Percentiles rank a stretch among this genome's conserved stretches.
Evolutionary conservation across 2,888 invertebrate genomes (phyloP).

Genomic region (Lasioglossum villosulum): DNA sequence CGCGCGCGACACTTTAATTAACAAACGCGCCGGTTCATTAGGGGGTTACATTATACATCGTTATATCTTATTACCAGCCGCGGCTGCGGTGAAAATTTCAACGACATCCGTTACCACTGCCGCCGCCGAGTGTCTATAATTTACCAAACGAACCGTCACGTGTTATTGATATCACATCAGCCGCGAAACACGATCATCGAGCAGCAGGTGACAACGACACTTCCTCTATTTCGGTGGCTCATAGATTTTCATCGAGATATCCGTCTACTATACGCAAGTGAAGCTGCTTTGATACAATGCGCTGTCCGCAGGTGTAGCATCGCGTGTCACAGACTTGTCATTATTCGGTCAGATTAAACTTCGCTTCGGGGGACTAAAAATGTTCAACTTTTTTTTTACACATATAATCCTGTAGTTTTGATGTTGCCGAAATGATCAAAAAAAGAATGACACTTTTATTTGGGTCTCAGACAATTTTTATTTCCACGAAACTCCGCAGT

Average conservation of each 20-base stretch:
- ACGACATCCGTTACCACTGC: conserved; percentile 34
- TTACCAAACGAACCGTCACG: conserved; percentile 39
- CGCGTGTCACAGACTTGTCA: neutral
- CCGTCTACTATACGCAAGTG: neutral
- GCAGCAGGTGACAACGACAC: neutral
- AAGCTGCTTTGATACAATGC: neutral
- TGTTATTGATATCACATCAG: conserved; percentile 9
- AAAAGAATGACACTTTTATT: no score
- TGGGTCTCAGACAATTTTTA: neutral
- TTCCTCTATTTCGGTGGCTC: neutral
- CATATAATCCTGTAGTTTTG: no score
- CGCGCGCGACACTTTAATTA: conserved; percentile 42
- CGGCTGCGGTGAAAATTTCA: conserved; percentile 48
- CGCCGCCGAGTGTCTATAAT: conserved; percentile 36
- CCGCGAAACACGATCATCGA: neutral
- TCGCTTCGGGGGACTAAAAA: no score
- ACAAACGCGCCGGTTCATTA: conserved; percentile 51
- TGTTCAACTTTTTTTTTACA: no score
- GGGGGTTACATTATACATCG: conserved; percentile 42
- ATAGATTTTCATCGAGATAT: neutral
- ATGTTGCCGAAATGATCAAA: no score
- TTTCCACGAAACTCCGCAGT: neutral
- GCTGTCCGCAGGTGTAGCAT: neutral
- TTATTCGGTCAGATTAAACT: neutral
- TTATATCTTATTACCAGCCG: conserved; percentile 51